phyloP scores from a whole-genome alignment of 2,888 invertebrate species.

The Chloroclysta siterata region DNA sequence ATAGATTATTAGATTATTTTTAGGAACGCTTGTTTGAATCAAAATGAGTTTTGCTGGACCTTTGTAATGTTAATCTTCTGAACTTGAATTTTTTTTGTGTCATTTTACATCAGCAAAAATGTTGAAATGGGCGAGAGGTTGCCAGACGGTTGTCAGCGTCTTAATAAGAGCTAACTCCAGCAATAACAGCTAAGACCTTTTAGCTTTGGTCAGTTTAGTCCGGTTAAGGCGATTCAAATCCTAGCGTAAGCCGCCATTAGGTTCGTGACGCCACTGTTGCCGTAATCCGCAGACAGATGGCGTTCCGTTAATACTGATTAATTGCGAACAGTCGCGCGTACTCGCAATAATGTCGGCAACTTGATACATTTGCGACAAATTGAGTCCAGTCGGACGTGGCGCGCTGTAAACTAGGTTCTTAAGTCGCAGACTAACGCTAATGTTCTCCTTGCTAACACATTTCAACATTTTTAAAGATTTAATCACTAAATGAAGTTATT shows the following conservation, averaged over 20 bases:
- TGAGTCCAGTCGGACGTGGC: constrained; percentile 9
- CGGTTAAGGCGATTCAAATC: constrained; percentile 25
- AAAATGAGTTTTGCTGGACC: too few species aligned
- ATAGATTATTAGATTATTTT: too few species aligned
- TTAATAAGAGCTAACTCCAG: neutral
- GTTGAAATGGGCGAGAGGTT: too few species aligned
- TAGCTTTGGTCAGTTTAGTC: constrained; percentile 5
- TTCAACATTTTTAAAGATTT: too few species aligned
- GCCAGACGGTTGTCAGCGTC: too few species aligned
- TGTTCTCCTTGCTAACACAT: too few species aligned
- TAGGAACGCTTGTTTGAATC: too few species aligned
- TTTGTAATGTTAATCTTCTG: too few species aligned
- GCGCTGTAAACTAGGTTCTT: neutral
- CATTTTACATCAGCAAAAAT: too few species aligned
- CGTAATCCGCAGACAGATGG: constrained; percentile 46
- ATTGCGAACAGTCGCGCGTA: constrained; percentile 35
- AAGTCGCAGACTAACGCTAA: neutral
- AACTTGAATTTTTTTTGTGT: too few species aligned
- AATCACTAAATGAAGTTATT: too few species aligned
- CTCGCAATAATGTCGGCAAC: constrained; percentile 32
- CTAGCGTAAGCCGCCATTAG: constrained; percentile 29
- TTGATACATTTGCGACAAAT: constrained; percentile 25
- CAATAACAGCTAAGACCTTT: constrained; percentile 1
- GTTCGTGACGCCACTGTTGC: constrained; percentile 32
- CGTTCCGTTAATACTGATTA: constrained; percentile 43